Evolutionary conservation across 2,888 invertebrate genomes (phyloP).

Genomic region (Drosophila nigricruria): DNA sequence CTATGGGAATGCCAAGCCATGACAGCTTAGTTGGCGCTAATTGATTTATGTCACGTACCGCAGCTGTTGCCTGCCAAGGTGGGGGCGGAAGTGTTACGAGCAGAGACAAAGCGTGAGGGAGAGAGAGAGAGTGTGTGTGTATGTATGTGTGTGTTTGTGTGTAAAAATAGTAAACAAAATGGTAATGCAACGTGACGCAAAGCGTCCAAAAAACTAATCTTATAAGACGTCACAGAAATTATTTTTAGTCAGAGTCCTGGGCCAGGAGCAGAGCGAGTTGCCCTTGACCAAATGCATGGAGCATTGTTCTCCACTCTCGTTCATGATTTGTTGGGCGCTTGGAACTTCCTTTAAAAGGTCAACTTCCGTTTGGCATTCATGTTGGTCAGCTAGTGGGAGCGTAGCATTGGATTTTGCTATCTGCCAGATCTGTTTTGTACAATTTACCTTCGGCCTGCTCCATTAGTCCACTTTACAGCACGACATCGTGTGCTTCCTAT

Average conservation of each 20-base stretch:
- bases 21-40: constrained; percentile 71
- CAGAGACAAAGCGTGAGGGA: not conserved
- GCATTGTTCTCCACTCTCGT: too few species aligned
- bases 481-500: constrained; percentile 3
- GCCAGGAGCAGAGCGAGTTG: not conserved
- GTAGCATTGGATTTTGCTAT: constrained; percentile 2
- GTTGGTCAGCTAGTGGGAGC: not conserved
- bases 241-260: not conserved
- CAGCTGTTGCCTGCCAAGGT: constrained; percentile 28
- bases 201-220: constrained; percentile 21
- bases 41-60: constrained; percentile 77
- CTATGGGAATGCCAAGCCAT: constrained; percentile 55
- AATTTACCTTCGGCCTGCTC: not conserved
- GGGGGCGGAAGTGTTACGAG: constrained; percentile 14
- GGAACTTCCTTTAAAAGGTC: constrained; percentile 18
- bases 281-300: constrained; percentile 9
- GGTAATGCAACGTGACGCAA: constrained; percentile 70
- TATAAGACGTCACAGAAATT: constrained; percentile 1
- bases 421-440: constrained; percentile 7
- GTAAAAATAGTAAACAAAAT: constrained; percentile 61
- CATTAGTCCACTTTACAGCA: constrained; percentile 15
- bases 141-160: constrained; percentile 1
- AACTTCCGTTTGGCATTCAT: constrained; percentile 21
- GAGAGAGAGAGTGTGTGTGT: not conserved
- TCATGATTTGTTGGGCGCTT: too few species aligned